Conservation (phyloP, 2,888 invertebrate species). For the Zeuzera pyrina region DNA sequence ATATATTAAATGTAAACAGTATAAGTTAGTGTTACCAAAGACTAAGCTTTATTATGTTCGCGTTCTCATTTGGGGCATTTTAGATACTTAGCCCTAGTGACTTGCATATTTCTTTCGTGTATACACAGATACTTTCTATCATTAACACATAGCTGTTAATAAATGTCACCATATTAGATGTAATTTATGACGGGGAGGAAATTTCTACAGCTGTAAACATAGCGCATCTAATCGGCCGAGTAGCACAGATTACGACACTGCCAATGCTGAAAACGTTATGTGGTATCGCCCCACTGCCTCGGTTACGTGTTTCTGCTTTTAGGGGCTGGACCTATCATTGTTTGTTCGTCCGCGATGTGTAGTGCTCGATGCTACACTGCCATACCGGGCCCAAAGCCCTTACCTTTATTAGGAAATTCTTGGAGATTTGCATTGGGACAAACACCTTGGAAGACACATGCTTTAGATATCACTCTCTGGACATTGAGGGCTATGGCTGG, state of each 20-base stretch:
- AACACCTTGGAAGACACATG: slow-evolving; percentile 65
- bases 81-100: too few species aligned
- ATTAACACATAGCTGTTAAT: slow-evolving; percentile 41
- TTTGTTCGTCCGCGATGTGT: slow-evolving; percentile 45
- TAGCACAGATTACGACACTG: slow-evolving; percentile 44
- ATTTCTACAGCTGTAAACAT: slow-evolving; percentile 24
- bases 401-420: slow-evolving; percentile 84
- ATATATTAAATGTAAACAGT: too few species aligned
- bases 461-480: slow-evolving; percentile 66
- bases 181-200: slow-evolving; percentile 7
- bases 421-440: slow-evolving; percentile 81
- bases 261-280: slow-evolving; percentile 48
- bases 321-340: slow-evolving; percentile 46
- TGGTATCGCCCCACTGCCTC: slow-evolving; percentile 58
- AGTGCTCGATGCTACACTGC: slow-evolving; percentile 71
- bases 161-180: slow-evolving; percentile 26
- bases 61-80: too few species aligned
- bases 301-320: slow-evolving; percentile 24
- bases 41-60: too few species aligned
- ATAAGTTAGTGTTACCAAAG: too few species aligned
- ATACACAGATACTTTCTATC: slow-evolving; percentile 23
- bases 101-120: too few species aligned
- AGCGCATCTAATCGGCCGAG: slow-evolving; percentile 34
- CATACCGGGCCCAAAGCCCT: slow-evolving; percentile 82
- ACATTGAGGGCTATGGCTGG: slow-evolving; percentile 61